Conservation (phyloP, 2,113 vertebrate species). For the Xenopus tropicalis region DNA sequence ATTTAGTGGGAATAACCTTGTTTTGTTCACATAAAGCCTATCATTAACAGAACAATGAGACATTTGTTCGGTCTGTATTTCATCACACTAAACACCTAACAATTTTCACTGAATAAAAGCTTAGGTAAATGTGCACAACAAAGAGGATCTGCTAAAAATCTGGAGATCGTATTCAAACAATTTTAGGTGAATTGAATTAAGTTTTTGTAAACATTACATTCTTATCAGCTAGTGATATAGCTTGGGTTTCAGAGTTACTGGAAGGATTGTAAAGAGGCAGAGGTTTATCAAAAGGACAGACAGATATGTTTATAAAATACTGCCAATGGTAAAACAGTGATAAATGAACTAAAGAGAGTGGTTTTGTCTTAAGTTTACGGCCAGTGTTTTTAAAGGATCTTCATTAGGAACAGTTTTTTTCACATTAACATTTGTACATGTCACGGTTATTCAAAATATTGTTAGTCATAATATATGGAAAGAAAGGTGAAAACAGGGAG, state of each 20-base stretch:
- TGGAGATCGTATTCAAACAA: constrained; percentile 23
- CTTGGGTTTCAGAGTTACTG: neutral
- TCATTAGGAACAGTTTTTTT: no score
- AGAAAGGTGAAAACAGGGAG: no score
- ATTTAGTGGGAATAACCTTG: constrained; percentile 44
- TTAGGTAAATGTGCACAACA: constrained; percentile 15
- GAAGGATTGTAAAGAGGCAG: neutral
- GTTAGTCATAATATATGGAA: no score
- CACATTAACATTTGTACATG: no score
- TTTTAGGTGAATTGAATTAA: constrained; percentile 20
- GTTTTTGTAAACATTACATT: constrained; percentile 21
- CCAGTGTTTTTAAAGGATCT: no score
- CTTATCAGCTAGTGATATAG: constrained; percentile 12
- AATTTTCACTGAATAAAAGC: constrained; percentile 19
- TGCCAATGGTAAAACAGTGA: neutral
- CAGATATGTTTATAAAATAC: neutral
- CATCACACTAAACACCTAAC: constrained; percentile 40
- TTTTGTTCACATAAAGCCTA: constrained; percentile 41
- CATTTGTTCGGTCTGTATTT: constrained; percentile 40
- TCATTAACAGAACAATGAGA: constrained; percentile 38
- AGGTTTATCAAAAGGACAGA: no score
- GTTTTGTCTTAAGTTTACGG: no score
- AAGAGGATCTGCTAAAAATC: constrained; percentile 9
- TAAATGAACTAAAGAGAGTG: neutral
- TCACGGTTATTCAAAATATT: no score